Evolutionary conservation across 1,140 invertebrate genomes (phyloP), one percentile per base, ranked within the genome.

Genomic region (Carposina sasakii): DNA sequence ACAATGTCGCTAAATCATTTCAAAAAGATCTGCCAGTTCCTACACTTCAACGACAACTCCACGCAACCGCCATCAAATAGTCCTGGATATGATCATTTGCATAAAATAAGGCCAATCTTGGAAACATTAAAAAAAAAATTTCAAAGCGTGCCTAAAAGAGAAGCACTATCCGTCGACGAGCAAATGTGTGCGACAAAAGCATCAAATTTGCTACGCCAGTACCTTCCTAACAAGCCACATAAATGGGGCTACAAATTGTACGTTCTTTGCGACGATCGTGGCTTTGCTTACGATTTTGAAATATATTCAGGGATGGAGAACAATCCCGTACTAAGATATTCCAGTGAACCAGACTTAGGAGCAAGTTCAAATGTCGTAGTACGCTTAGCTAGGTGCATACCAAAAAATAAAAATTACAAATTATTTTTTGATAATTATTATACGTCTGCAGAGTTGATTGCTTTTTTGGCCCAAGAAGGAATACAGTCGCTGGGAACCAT

Each of bases 161-260:
- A 49, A 68, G 30, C 48, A 26, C 34, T 52, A 24, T 45, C 55
- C 2, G 43, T 71, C 17, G 67, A 73, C 48, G 71, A 73, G 41
- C 61, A 72, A 44, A 56, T 72, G 57, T 72, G 64, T 56, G 48
- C 67, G 1, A 68, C 61, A 17, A 71, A 76, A 48, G 48, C 46
- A 5, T 34, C 33, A 4, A 37, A 63, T 48, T 51, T 56, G 20
- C 21, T 71, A 17, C 57, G 44, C 20, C 69, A 74, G 37, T 76
- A 71, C 49, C 43, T 67, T 13, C 63, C 68, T n/a, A 59, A 59
- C 13, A 75, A 72, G 50, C 69, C 63, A 10, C 57, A 70, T 40
- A 73, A 72, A 58, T 73, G 60, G 58, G 67, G 64, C n/a, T 73
- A 49, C 39, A 74, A 77, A 48, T 31, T 76, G 13, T 65, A 49